phyloP scores from a whole-genome alignment of 2,888 invertebrate genomes.

The Apamea epomidion region DNA sequence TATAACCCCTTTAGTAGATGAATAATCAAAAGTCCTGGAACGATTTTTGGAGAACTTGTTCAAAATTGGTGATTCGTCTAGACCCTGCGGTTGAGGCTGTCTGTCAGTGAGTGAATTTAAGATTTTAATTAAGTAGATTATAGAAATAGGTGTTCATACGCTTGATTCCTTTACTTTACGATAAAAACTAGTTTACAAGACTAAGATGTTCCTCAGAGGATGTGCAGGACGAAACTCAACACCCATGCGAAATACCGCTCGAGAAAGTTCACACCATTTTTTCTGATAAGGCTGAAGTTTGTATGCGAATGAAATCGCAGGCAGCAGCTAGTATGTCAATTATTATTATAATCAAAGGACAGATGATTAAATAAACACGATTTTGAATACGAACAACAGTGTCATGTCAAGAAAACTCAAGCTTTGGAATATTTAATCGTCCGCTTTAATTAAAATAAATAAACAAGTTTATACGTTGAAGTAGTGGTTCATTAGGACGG shows the following conservation, averaged over 20 bases:
- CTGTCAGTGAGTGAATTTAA: neutral
- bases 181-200: neutral
- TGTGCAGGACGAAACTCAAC: neutral
- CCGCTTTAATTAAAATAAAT: constrained; percentile 27
- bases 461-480: constrained; percentile 10
- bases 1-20: neutral
- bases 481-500: constrained; percentile 21
- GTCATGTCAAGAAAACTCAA: neutral
- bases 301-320: neutral
- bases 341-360: neutral
- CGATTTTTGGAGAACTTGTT: neutral
- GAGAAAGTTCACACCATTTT: neutral
- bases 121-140: neutral
- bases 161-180: neutral
- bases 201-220: neutral
- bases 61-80: neutral
- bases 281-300: neutral
- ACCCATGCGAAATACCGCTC: neutral
- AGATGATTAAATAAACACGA: neutral
- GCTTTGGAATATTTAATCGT: neutral
- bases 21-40: neutral
- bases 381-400: constrained; percentile 3
- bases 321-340: neutral
- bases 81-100: neutral
- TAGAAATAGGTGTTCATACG: neutral